phyloP scores from a whole-genome alignment of 2,797 vertebrate species.

The Pyrocephalus nanus region DNA sequence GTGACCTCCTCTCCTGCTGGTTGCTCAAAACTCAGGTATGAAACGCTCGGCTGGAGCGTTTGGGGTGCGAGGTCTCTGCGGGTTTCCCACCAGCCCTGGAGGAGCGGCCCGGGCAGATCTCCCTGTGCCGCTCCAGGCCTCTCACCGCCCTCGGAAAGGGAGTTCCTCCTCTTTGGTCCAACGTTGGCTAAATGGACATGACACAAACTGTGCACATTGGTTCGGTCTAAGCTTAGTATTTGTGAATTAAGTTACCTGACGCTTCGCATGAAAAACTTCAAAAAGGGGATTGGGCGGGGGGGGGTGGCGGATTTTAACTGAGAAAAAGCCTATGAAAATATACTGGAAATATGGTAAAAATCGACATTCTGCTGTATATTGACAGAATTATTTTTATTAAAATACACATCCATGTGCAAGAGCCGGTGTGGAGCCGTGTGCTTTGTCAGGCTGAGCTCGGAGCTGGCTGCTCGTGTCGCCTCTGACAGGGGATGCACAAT shows the following conservation, averaged over 20 bases:
- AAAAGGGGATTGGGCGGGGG: conserved; percentile 21
- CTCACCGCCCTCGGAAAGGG: neutral
- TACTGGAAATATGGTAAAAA: conserved; percentile 91
- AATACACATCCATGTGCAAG: conserved; percentile 94
- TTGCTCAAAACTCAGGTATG: conserved; percentile 83
- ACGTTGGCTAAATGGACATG: conserved; percentile 47
- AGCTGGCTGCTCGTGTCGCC: neutral
- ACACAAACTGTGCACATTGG: conserved; percentile 83
- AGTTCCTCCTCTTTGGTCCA: conserved; percentile 47
- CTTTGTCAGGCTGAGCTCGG: neutral
- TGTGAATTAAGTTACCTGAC: conserved; percentile 89
- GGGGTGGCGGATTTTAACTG: conserved; percentile 69
- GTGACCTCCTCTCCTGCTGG: conserved; percentile 48
- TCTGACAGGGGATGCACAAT: neutral
- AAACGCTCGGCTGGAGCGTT: conserved; percentile 63
- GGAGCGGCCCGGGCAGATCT: neutral
- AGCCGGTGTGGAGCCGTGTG: neutral
- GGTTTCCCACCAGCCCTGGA: neutral
- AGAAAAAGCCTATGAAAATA: conserved; percentile 80
- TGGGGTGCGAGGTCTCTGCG: conserved; percentile 49
- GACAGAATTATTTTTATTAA: conserved; percentile 99
- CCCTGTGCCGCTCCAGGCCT: conserved; percentile 27
- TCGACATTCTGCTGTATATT: conserved; percentile 94
- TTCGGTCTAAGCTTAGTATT: conserved; percentile 88
- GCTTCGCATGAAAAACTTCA: conserved; percentile 91